Conservation (phyloP, 2,113 vertebrate species). For the Corvus hawaiiensis region DNA sequence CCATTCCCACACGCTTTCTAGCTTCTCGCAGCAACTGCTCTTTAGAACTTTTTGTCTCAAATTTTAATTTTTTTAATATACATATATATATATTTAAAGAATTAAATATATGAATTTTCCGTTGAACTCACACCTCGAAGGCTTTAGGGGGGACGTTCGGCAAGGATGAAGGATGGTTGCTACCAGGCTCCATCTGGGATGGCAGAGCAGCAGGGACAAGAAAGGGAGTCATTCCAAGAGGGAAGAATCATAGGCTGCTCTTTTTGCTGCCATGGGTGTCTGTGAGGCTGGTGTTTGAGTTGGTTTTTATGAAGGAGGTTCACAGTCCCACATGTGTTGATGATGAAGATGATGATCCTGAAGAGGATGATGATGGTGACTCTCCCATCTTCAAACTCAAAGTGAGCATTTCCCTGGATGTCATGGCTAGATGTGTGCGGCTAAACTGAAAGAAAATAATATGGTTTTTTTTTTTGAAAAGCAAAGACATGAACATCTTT, state of each 20-base stretch:
- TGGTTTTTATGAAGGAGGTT: background rate
- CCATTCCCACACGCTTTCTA: background rate
- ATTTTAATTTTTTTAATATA: background rate
- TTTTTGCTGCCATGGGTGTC: background rate
- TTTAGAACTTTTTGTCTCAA: background rate
- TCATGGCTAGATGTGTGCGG: background rate
- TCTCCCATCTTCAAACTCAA: background rate
- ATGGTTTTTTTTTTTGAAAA: background rate
- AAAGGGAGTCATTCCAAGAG: background rate
- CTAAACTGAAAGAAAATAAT: background rate
- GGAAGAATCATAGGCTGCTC: background rate
- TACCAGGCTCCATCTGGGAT: rapidly evolving
- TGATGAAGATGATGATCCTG: background rate
- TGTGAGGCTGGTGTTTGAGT: rapidly evolving
- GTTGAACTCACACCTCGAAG: background rate
- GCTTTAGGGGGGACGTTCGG: background rate
- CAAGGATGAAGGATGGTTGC: background rate
- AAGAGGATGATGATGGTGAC: background rate
- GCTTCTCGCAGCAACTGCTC: background rate
- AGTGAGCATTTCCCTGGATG: background rate
- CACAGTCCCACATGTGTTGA: rapidly evolving
- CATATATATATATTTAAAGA: background rate
- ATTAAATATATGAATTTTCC: background rate
- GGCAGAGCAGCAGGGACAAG: background rate
- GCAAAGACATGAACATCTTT: background rate